Conservation (phyloP, 2,113 vertebrate species). For the Motacilla tschutschensis region DNA sequence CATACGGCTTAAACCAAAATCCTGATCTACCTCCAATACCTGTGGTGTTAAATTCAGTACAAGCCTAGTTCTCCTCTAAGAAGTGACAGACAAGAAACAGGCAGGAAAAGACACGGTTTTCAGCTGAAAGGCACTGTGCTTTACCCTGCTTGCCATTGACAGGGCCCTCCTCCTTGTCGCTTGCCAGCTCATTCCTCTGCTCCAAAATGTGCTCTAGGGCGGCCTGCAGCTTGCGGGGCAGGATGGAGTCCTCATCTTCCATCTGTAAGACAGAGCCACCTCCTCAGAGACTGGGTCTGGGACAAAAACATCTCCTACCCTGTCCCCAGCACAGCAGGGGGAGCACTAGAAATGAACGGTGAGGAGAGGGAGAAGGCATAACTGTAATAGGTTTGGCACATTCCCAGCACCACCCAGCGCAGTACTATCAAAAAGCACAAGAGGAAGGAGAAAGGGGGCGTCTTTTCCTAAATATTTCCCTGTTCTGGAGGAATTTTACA, state of each 20-base stretch:
- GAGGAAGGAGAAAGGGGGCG: background rate
- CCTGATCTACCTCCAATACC: background rate
- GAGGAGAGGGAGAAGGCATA: background rate
- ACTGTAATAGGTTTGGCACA: background rate
- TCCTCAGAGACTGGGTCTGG: background rate
- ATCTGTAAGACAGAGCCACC: constrained; percentile 74
- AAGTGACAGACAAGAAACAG: background rate
- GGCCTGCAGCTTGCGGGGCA: constrained; percentile 92
- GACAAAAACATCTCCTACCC: background rate
- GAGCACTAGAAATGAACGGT: background rate
- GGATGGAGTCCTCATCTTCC: constrained; percentile 94
- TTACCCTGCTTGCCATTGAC: constrained; percentile 74
- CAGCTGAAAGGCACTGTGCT: background rate
- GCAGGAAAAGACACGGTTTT: background rate
- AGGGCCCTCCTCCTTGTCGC: constrained; percentile 78
- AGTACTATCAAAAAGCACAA: background rate
- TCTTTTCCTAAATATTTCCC: background rate
- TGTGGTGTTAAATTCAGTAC: background rate
- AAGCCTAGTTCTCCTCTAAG: background rate
- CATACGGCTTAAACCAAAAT: background rate
- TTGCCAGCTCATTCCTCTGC: constrained; percentile 87
- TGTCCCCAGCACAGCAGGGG: background rate
- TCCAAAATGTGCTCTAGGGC: constrained; percentile 91
- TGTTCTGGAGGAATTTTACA: background rate
- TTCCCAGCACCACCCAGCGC: background rate